These are phyloP conservation scores for Pristionchus fissidentatus DNA, from an alignment of 2,888 invertebrate species.

Conservation along the genomic window DNA sequence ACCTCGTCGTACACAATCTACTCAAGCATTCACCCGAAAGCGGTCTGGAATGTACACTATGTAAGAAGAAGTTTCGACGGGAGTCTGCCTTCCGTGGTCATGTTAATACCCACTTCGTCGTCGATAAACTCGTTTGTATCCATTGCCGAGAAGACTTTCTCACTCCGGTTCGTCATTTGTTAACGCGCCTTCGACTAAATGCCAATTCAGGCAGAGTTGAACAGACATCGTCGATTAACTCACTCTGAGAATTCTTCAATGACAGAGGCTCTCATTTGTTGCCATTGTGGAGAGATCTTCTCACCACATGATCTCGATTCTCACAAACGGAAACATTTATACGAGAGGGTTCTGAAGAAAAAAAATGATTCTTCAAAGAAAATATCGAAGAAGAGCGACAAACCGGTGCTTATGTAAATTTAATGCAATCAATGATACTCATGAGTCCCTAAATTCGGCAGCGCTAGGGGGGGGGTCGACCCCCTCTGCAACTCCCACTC, in stretches of 20 bases:
- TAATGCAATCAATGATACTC: too few species aligned
- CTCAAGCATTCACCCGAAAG: constrained; percentile 46
- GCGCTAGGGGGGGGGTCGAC: too few species aligned
- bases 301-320: background rate
- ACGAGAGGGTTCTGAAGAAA: background rate
- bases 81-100: constrained; percentile 50
- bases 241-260: constrained; percentile 49
- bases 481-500: too few species aligned
- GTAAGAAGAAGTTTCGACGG: constrained; percentile 50
- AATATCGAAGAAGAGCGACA: constrained; percentile 8
- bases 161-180: background rate
- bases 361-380: constrained; percentile 4
- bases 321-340: background rate
- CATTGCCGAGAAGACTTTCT: constrained; percentile 55
- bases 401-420: too few species aligned
- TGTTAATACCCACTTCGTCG: constrained; percentile 53
- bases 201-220: constrained; percentile 50
- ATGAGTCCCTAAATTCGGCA: too few species aligned
- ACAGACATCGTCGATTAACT: constrained; percentile 53
- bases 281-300: constrained; percentile 35
- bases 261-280: constrained; percentile 38
- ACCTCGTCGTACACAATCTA: constrained; percentile 51
- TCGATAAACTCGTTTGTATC: constrained; percentile 54
- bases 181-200: background rate
- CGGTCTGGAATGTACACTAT: constrained; percentile 11